Evolutionary conservation across 2,888 invertebrate genomes (phyloP), one percentile per base, ranked within the genome.

Genomic region (Piscicola geometra): DNA sequence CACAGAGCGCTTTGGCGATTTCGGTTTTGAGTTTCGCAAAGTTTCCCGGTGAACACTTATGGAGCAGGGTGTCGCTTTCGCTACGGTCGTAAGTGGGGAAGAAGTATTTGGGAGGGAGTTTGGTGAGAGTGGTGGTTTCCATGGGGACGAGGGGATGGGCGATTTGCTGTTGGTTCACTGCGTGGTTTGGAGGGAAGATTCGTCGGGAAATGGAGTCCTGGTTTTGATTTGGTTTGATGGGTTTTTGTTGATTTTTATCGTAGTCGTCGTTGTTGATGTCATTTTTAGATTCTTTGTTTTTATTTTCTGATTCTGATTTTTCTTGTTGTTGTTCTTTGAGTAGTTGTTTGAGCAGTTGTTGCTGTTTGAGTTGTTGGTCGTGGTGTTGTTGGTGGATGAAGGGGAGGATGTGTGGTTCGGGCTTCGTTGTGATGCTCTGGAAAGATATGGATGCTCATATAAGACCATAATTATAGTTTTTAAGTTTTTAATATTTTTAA

Each of bases 31-130:
- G 66, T 9, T 25, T 18, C 2, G 41, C 15, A 9, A 75, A 18
- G 28, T 52, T 30, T 15, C 25, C 5, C 3, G 75, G 75, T 32
- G 25, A 52, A 70, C 80, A 80, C 35, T 75, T 78, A 25, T 66
- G 30, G 28, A 76, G 41, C 15, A 80, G 72, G 18, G 74, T 68
- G 15, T 74, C 77, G 21, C 75, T 74, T 75, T 78, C 78, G n/a
- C 76, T 79, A 18, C 70, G 71, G 60, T 80, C 80, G 72, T 73
- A 80, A 0, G 78, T 79, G 56, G 79, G 79, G 2, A 80, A 76
- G 75, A 80, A 80, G 67, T 78, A 80, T 25, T 77, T 75, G 36
- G 80, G 78, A 30, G 77, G 77, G 2, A 78, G 60, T 9, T 56
- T 56, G 60, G 60, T 56, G 60, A 56, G 60, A n/a, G 60, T 56